Base-by-base conservation (phyloP, 2,113 vertebrate species). In the Dicaeum eximium region DNA sequence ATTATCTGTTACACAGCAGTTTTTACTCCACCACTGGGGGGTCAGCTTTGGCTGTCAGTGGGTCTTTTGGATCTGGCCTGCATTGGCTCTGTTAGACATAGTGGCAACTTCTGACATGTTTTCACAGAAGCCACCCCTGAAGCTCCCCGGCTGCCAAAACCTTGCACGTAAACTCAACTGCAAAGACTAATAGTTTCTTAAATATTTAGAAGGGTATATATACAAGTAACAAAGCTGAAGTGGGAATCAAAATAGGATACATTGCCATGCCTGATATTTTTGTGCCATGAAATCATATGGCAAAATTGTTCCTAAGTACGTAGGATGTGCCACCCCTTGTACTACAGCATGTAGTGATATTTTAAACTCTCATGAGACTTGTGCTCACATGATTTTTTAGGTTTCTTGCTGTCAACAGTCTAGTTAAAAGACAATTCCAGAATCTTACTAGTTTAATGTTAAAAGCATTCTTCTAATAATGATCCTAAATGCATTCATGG, bases 81-180 rank as follows among this genome's bases (percentile, higher is more conserved):
- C 11, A 11, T 11, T 66, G 13, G 1, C 6, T 60, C 6, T 51
- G 6, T 45, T 15, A 1, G 5, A 22, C 15, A n/a, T 10, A 10
- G 33, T 44, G 40, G 17, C 23, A 78, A 15, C 14, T 69, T 81
- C 38, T 13, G 7, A 12, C 9, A 25, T 15, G 25, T n/a, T 65
- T 53, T 35, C 47, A n/a, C 6, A 56, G 28, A 78, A 64, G 13
- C 3, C 7, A 64, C 8, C 2, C 13, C 15, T 81, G 24, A 13
- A 73, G 11, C 3, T 33, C 7, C 8, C 4, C 19, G 0, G 0
- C 7, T 40, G 54, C 7, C 1, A 13, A 66, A 84, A 47, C 4
- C 13, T 66, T 47, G 3, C 10, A 27, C 20, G 18, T 13, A 45
- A 62, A 67, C 21, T 37, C 7, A 53, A 11, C 18, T 27, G 21